Evolutionary conservation across 1,140 invertebrate genomes (phyloP), one percentile per base, ranked within the genome.

Genomic region (Heterodera carotae): DNA sequence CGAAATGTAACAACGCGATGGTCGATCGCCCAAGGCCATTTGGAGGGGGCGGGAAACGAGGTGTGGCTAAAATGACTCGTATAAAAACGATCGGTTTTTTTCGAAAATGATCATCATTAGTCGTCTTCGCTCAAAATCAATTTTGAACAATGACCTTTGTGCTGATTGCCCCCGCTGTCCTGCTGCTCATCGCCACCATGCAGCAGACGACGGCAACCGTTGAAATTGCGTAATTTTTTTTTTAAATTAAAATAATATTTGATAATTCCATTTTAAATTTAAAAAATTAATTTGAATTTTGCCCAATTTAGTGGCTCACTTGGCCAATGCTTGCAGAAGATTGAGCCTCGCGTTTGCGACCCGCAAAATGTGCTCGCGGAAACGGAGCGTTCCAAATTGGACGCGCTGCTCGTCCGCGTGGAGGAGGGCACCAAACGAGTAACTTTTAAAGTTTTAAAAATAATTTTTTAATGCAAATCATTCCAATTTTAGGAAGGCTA

Each of bases 391-490:
- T 12, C 27, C 29, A 66, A 66, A 22, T 15, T 66, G 29, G 62
- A 31, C 25, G 29, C 62, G 12, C 10, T 66, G 62, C 62, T 66
- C 29, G 33, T 22, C 62, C n/a, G 22, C 4, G 33, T 66, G n/a
- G 62, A 66, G 33, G 62, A 66, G 33, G 33, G 33, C 62, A 66
- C 62, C 1, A 66, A 66, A 34, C 62, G 33, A 15, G 62, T 66
- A 34, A 12, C 62, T 6, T 18, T 18, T 10, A 15, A 27, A 34
- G 6, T 66, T 27, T 29, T 29, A 12, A 2, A 6, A 22, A 6
- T 25, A 34, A 34, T 34, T 62, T 8, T 25, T 25, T 62, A 31
- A 8, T 31, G n/a, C n/a, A n/a, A n/a, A n/a, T 27, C 62, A 66
- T 10, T 27, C 27, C n/a, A 6, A 3, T 66, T 29, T 66, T 66